Evolutionary conservation across 1,140 invertebrate species (phyloP), one percentile per base, ranked within the genome.

Genomic region (Drosophila cardini): DNA sequence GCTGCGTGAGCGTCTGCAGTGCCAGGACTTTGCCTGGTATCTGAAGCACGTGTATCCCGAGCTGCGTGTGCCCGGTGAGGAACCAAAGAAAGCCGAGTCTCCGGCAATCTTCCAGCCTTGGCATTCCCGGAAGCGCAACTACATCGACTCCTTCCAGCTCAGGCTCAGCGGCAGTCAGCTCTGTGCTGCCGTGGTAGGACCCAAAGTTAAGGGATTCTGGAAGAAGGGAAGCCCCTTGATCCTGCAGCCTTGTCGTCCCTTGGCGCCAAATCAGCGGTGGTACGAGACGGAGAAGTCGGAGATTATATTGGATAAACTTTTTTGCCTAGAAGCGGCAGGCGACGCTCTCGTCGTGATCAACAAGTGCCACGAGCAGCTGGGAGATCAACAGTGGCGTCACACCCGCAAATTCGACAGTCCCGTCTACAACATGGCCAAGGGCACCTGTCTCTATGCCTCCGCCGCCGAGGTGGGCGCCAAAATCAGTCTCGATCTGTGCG

Each of bases 1-100:
- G 48, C 92, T 98, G 8, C 93, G 97, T 2, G 93, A 96, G 64
- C 92, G 93, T 21, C 92, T 98, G 1, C 93, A 96, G 3, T 99
- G 98, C 92, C 95, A 97, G 69, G 94, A 95, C 60, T 99, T 99
- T 91, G 94, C 96, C 36, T 99, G 98, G 98, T 99, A 99, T 90
- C 93, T 99, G 70, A 95, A 98, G 50, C 96, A 96, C 90, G 94
- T 99, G 4, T 98, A 98, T 92, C 97, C 97, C 0, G 96, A 98
- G 91, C 85, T 98, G 52, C 93, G 94, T 40, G 81, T 95, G 11
- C 95, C 95, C 0, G 94, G 94, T 15, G 95, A 96, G 61, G 93
- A 93, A 40, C 91, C 92, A 10, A 91, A 91, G 52, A 93, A 93
- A 76, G 42, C 94, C 0, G 70, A 48, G 3, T 86, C 93, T 43